These are phyloP conservation scores for Sisyra nigra DNA, from an alignment of 2,888 invertebrate genomes.

Conservation along the genomic window DNA sequence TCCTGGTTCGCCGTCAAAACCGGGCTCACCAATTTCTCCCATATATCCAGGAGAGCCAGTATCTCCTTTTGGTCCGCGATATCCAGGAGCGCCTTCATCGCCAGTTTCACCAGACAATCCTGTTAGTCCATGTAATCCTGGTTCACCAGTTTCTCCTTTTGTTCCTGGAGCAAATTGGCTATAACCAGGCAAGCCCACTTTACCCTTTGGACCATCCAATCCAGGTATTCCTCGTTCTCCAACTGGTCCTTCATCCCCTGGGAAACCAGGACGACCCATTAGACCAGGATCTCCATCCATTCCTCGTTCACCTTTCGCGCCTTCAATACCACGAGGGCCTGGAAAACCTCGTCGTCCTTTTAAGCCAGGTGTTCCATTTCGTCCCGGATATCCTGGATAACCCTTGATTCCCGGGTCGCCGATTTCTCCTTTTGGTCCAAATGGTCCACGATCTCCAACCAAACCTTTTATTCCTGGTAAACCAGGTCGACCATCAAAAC, in stretches of 20 bases:
- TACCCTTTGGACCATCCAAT: conserved; percentile 33
- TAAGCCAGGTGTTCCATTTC: conserved; percentile 40
- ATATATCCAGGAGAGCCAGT: conserved; percentile 35
- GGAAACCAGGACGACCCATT: conserved; percentile 37
- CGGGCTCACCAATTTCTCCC: conserved; percentile 31
- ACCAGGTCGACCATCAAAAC: conserved; percentile 34
- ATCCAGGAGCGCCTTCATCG: conserved; percentile 34
- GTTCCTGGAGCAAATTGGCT: conserved; percentile 23
- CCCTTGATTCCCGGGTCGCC: conserved; percentile 50
- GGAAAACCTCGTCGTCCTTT: conserved; percentile 20
- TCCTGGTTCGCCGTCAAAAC: conserved; percentile 25
- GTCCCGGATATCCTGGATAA: conserved; percentile 42
- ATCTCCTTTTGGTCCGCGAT: conserved; percentile 32
- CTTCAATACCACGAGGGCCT: conserved; percentile 15
- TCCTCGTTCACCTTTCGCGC: conserved; percentile 51
- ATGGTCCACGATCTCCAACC: conserved; percentile 32
- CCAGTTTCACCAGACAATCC: conserved; percentile 36
- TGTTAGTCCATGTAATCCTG: conserved; percentile 33
- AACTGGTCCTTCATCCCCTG: conserved; percentile 32
- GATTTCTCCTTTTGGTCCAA: conserved; percentile 12
- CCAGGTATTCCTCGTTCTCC: conserved; percentile 36
- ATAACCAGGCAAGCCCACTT: conserved; percentile 30
- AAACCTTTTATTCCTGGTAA: conserved; percentile 34
- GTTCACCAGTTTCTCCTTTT: conserved; percentile 35
- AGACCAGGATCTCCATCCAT: conserved; percentile 55